Base-by-base conservation (phyloP, 2,888 invertebrate species). In the Drosophila demipolita region DNA sequence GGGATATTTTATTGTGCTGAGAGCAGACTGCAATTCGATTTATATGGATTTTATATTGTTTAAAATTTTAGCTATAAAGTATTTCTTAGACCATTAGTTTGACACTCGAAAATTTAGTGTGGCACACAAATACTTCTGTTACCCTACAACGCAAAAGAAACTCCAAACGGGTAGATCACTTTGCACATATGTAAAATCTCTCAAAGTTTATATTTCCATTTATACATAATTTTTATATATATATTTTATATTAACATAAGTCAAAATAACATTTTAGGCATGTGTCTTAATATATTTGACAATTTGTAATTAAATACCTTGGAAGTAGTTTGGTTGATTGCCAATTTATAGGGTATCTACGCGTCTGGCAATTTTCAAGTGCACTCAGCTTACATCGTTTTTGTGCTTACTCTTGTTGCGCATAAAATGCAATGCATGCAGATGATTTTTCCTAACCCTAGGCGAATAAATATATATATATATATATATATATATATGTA, bases 41-140 rank as follows among this genome's bases (percentile, higher is more conserved):
- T 75, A 70, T 75, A 71, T 73, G 73, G 76, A 58, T 76, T 73
- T 71, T 78, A 83, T 88, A 86, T 88, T 85, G 87, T 86, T 85
- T 88, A 83, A 83, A 88, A 82, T 84, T 78, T 75, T 66, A 71
- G 89, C 84, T 71, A 88, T 85, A 86, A 87, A 89, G 80, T 80
- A 87, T 89, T 85, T 87, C 82, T 87, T 89, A 87, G 85, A 74
- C 87, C 89, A 89, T 87, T 87, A 85, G 88, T 87, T 87, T 87
- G 87, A 80, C 89, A 89, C 89, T 87, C 82, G 86, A 79, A 79
- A 87, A 87, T 89, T 89, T 85, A 87, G 74, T 84, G 74, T 50
- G 11, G 59, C 45, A 63, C 55, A 69, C 71, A 82, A 84, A 69
- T 79, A 79, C 60, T 79, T 66, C 75, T 68, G 49, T 35, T 62